Percentiles rank a stretch among this genome's conserved stretches.
phyloP scores from a whole-genome alignment of 1,140 invertebrate genomes.

The Nasonia vitripennis region DNA sequence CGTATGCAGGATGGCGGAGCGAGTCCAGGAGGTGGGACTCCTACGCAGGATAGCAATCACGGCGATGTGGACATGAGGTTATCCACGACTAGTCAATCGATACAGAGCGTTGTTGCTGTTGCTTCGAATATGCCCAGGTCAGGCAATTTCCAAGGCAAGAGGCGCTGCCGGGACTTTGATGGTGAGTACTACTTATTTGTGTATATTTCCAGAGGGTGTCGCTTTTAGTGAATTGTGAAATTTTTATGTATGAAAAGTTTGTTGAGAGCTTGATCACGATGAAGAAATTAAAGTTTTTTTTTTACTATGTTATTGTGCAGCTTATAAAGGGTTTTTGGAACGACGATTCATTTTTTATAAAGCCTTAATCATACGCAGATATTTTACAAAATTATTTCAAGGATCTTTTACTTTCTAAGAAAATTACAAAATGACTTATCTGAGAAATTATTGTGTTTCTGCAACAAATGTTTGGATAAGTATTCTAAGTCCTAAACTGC shows the following conservation, averaged over 20 bases:
- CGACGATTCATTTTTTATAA: too few relatives aligned
- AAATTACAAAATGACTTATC: too few relatives aligned
- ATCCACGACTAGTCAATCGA: constrained; percentile 75
- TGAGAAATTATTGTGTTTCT: too few relatives aligned
- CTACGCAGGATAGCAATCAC: constrained; percentile 78
- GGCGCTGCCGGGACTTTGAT: constrained; percentile 84
- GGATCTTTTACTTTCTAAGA: too few relatives aligned
- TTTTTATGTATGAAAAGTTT: background rate
- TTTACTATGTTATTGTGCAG: background rate
- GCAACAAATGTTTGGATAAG: too few relatives aligned
- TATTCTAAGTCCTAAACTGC: too few relatives aligned
- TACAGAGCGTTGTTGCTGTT: constrained; percentile 76
- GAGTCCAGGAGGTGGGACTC: constrained; percentile 74
- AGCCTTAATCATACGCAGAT: too few relatives aligned
- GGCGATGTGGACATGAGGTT: constrained; percentile 78
- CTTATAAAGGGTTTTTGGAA: too few relatives aligned
- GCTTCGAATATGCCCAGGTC: constrained; percentile 63
- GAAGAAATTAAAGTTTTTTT: too few relatives aligned
- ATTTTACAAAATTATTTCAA: too few relatives aligned
- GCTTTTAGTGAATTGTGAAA: background rate
- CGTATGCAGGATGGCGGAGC: constrained; percentile 58
- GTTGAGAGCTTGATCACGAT: too few relatives aligned
- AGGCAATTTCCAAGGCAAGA: constrained; percentile 73
- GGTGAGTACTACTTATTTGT: constrained; percentile 71
- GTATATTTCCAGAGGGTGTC: background rate